Evolutionary conservation across 2,113 vertebrate genomes (phyloP), one percentile per base, ranked within the genome.

Genomic region (Osmerus eperlanus): DNA sequence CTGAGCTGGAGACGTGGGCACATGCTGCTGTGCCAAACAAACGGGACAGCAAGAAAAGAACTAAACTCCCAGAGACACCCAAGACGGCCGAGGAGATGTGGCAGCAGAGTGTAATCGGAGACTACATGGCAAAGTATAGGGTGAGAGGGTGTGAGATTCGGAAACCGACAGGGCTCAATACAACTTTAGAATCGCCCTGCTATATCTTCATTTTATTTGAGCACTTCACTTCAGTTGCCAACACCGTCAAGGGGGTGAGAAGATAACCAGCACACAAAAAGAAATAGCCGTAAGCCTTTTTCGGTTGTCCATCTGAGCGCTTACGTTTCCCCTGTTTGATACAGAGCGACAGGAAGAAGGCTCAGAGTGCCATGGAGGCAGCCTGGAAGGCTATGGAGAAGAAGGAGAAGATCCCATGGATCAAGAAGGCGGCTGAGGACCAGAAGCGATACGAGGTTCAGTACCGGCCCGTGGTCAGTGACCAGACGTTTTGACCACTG

Each of bases 361-460:
- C 91, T 0, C 92, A 92, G 73, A 81, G 67, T 0, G 91, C 88
- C 0, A 92, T 94, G 89, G 91, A 92, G 61, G 83, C 87, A 0
- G 84, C 91, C 1, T 94, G 93, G 93, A 93, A 91, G 76, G 85
- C 89, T 0, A 92, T 94, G 92, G 93, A 94, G 75, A 94, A 93
- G 83, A 93, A 94, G 71, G 92, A 94, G 85, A 94, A 93, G 80
- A 93, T 94, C 41, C 87, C 89, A 0, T 94, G 93, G 93, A 94
- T 94, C 75, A 94, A 94, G 79, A 93, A 92, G 66, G 93, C 93
- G 0, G 92, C 93, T 0, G 92, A 94, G 79, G 92, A 93, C 84
- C 93, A 94, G 91, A 94, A 93, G 72, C 80, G 93, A 85, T 94
- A 93, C 70, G 93, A 94, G 91, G 92, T 93, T 87, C 74, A 88